phyloP scores from a whole-genome alignment of 2,797 vertebrate genomes.

The Chloroceryle amazona region DNA sequence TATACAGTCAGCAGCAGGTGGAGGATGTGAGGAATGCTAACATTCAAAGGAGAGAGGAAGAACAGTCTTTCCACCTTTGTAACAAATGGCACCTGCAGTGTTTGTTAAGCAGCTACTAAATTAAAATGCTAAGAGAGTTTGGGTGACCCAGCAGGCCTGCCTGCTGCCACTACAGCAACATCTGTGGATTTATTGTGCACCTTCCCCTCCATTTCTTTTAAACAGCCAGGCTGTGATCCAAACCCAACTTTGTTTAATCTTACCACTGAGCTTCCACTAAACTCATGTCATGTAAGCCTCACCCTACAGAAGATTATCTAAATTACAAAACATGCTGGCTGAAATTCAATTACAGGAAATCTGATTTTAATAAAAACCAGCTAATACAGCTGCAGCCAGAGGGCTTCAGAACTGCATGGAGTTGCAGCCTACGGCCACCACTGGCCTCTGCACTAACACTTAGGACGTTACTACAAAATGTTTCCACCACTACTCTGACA shows the following conservation, averaged over 20 bases:
- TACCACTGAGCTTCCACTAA: not conserved
- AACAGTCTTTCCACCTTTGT: not conserved
- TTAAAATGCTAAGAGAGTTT: rapidly evolving
- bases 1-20: not conserved
- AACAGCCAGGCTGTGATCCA: not conserved
- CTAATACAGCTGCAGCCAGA: not conserved
- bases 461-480: not conserved
- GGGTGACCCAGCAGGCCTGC: not conserved
- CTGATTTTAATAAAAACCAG: not conserved
- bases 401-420: not conserved
- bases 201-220: not conserved
- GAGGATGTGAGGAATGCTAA: rapidly evolving
- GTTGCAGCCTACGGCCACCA: not conserved
- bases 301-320: not conserved
- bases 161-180: not conserved
- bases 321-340: not conserved
- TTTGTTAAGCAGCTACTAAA: not conserved
- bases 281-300: not conserved
- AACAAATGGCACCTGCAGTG: not conserved
- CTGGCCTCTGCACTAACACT: not conserved
- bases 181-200: not conserved
- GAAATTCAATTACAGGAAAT: not conserved
- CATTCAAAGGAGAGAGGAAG: not conserved
- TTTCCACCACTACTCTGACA: not conserved
- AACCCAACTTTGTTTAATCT: not conserved